A percentile compares a stretch with the other conserved stretches of the same genome.
phyloP scores from a whole-genome alignment of 1,140 invertebrate genomes.

The Polypedilum pembai region DNA sequence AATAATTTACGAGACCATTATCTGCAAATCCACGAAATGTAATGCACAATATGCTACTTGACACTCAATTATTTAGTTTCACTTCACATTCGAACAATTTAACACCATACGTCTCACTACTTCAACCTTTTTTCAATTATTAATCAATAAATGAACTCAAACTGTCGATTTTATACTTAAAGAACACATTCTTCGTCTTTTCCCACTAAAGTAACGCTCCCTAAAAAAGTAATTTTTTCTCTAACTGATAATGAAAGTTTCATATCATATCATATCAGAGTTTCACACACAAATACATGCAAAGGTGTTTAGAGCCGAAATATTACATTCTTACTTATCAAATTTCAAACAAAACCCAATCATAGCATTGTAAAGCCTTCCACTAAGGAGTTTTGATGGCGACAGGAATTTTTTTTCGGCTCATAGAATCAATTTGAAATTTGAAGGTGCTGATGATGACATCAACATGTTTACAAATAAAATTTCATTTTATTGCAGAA shows the following conservation, averaged over 20 bases:
- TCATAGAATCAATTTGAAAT: too few species aligned
- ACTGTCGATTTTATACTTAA: slow-evolving; percentile 27
- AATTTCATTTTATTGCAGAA: background rate
- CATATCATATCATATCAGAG: background rate
- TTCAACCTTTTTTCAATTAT: slow-evolving; percentile 23
- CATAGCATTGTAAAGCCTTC: too few species aligned
- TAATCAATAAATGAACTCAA: slow-evolving; percentile 24
- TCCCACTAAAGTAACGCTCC: background rate
- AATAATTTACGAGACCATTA: background rate
- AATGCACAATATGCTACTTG: background rate
- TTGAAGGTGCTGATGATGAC: too few species aligned
- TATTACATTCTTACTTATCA: background rate
- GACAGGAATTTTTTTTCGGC: too few species aligned
- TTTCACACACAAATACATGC: background rate
- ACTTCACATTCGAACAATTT: background rate
- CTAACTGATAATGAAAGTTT: slow-evolving; percentile 12
- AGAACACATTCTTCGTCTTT: slow-evolving; percentile 21
- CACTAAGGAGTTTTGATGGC: too few species aligned
- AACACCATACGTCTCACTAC: background rate
- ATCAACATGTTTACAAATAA: too few species aligned
- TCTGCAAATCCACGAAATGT: slow-evolving; percentile 27
- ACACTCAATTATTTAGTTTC: background rate
- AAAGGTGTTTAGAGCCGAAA: background rate
- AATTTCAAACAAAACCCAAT: slow-evolving; percentile 20
- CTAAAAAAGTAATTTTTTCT: background rate